Evolutionary conservation across 53 echinoderm and acorn worm species (phyloP), one percentile per base, ranked within the genome.

Genomic region (Luidia sarsii): DNA sequence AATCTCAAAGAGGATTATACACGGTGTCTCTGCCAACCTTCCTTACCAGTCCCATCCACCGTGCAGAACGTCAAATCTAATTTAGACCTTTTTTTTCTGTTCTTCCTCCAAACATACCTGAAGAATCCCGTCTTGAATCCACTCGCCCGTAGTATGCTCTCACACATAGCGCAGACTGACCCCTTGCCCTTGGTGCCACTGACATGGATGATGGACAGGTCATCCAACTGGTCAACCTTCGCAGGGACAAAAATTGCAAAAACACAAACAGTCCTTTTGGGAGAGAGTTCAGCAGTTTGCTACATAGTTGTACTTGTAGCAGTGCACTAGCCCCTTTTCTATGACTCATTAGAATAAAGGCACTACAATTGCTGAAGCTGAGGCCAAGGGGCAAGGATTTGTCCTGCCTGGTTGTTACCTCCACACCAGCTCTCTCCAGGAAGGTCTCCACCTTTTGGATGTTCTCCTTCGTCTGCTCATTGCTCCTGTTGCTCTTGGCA

Each of bases 131-230:
- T 97, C 68, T 94, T 94, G 65, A 91, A 88, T 1, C 97, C 94
- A 62, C 86, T 86, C 31, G 94, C 75, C 51, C 91, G 38, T 19
- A 97, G 82, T 1, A 97, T 91, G 50, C 97, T 97, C 57, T 97
- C 97, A 52, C 91, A 94, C 57, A 94, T 81, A 28, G 97, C 97
- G 79, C 97, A 97, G 3, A 91, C 91, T 1, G 97, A 97, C 5
- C 97, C 97, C 48, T 97, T 97, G 52, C 97, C 97, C 70, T 97
- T 97, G 29, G 97, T 97, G 7, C 97, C 97, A 67, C 94, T 94
- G 11, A 97, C 97, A 81, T 97, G 97, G 25, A 97, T 97, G 30
- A 91, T 86, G 13, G 94, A 87, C 29, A 93, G 57, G 3, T 87
- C 81, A 60, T 94, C 90, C 21, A 94, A 63, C n/a, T 89, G 56